Conservation (phyloP, 1,140 invertebrate species). For the Caenorhabditis tropicalis region DNA sequence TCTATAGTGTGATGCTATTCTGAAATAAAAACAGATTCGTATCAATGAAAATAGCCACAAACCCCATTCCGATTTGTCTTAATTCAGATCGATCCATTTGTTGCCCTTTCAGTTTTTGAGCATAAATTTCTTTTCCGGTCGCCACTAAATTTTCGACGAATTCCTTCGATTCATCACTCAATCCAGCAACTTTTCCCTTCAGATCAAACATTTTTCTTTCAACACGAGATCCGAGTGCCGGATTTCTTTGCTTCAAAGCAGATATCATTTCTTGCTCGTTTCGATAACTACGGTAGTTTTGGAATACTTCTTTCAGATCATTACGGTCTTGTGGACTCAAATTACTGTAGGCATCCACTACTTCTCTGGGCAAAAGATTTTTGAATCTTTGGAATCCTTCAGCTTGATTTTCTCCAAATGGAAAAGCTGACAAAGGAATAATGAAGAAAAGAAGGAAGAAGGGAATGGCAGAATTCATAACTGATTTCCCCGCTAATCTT, state of each 20-base stretch:
- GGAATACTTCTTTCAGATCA: neutral
- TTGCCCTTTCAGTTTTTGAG: neutral
- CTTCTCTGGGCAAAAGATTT: neutral
- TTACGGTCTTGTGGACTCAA: neutral
- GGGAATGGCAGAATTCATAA: neutral
- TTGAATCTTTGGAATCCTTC: conserved; percentile 21
- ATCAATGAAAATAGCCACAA: neutral
- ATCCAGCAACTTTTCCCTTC: neutral
- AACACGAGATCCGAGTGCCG: neutral
- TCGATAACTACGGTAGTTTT: neutral
- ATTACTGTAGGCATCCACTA: neutral
- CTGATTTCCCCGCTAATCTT: neutral
- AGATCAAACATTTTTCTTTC: neutral
- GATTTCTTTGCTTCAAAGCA: neutral
- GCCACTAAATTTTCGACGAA: neutral
- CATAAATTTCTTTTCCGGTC: conserved; percentile 4
- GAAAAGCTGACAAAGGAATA: neutral
- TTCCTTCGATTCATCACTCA: neutral
- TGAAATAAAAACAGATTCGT: neutral
- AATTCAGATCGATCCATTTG: neutral
- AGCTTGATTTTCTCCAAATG: neutral
- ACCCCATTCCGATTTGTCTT: conserved; percentile 21
- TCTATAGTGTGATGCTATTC: neutral
- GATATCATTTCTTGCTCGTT: neutral
- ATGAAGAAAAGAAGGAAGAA: neutral